These are phyloP conservation scores for Anarrhichthys ocellatus DNA, from an alignment of 2,113 vertebrate species.

Conservation along the genomic window DNA sequence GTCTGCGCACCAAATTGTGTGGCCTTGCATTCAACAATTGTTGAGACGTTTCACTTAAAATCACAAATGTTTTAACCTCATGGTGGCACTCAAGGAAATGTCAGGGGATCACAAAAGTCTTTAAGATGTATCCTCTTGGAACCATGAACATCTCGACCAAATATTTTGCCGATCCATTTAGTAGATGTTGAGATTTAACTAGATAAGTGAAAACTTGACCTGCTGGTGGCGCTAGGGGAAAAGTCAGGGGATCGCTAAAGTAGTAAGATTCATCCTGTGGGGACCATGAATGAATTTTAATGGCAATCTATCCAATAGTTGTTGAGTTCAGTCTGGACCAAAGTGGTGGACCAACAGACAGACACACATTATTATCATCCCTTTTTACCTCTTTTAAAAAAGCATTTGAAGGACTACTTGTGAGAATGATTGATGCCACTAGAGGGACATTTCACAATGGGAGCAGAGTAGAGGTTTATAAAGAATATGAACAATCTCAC, in stretches of 20 bases:
- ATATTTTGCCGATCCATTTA: neutral
- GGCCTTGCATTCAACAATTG: neutral
- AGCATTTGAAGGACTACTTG: neutral
- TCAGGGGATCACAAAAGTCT: neutral
- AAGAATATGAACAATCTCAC: constrained; percentile 10
- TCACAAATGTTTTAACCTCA: neutral
- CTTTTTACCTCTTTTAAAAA: neutral
- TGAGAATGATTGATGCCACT: constrained; percentile 1
- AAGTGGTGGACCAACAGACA: neutral
- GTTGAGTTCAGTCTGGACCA: neutral
- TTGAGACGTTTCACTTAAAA: too few relatives aligned
- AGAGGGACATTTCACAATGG: neutral
- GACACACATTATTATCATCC: neutral
- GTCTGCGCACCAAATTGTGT: neutral
- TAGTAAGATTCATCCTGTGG: neutral
- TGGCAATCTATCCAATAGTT: neutral
- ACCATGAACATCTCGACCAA: neutral
- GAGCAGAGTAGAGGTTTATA: constrained; percentile 20
- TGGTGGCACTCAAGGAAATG: neutral
- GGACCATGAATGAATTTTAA: neutral
- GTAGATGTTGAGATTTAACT: neutral
- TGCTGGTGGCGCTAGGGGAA: neutral
- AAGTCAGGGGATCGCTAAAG: too few relatives aligned
- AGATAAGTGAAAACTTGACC: neutral
- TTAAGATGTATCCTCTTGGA: neutral